Evolutionary conservation across 2,113 vertebrate species (phyloP).

Genomic region (Oreochromis tanganicae): DNA sequence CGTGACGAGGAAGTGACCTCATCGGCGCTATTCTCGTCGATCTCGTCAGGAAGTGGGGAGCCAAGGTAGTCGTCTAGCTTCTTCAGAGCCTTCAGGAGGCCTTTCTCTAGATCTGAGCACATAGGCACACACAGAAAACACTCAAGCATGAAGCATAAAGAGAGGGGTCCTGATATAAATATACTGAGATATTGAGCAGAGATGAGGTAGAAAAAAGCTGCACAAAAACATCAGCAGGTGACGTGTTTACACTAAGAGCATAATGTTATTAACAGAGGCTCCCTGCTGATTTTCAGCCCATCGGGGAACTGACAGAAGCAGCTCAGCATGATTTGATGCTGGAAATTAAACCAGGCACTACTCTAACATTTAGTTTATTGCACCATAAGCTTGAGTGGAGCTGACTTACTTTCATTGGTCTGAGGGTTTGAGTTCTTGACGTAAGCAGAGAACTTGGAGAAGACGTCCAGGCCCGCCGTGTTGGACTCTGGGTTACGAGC

Average conservation of each 20-base stretch:
- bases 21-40: constrained; percentile 84
- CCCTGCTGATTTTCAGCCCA: constrained; percentile 6
- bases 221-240: background rate
- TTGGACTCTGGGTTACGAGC: constrained; percentile 88
- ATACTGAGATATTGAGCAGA: background rate
- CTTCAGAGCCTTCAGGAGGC: constrained; percentile 82
- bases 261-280: constrained; percentile 28
- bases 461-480: constrained; percentile 85
- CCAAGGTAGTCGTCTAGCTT: constrained; percentile 81
- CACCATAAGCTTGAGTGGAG: background rate
- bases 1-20: constrained; percentile 80
- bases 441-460: constrained; percentile 90
- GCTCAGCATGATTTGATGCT: background rate
- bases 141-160: background rate
- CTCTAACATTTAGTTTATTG: background rate
- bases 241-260: background rate
- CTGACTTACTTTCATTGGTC: constrained; percentile 77
- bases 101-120: constrained; percentile 82
- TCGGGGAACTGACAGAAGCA: background rate
- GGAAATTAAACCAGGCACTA: background rate
- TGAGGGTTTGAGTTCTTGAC: constrained; percentile 88
- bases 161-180: background rate
- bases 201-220: background rate
- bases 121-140: background rate
- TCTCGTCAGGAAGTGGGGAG: constrained; percentile 82